Base-by-base conservation (phyloP, 2,797 vertebrate species). In the Monodelphis domestica region DNA sequence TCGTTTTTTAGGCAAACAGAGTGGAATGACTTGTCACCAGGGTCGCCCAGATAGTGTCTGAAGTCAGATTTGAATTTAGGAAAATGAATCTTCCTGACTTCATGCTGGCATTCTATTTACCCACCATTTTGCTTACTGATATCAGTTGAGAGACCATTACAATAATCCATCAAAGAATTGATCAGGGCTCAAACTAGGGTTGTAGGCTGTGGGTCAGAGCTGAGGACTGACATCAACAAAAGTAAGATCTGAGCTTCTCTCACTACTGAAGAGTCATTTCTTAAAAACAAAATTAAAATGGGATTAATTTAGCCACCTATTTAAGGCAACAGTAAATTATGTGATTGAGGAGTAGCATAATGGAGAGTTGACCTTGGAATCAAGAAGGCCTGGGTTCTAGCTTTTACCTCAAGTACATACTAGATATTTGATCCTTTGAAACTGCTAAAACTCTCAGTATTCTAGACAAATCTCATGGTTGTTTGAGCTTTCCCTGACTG, bases 281-380 rank as follows among this genome's bases (percentile, higher is more conserved):
- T 93, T n/a, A n/a, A 88, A 97, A 56, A 89, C 3, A 1, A 88
- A 56, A 52, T 28, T 45, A 97, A 90, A 92, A 9, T 90, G 17
- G 15, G 52, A 89, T 92, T 95, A 97, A 90, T 95, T 95, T 95
- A 95, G 56, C 51, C 89, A 53, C 29, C 92, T 12, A 95, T 94
- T 97, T 94, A 93, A 53, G n/a, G 91, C 95, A 70, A 63, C 38
- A 92, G 90, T 94, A 63, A 96, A 89, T 54, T 93, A 54, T 87
- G 90, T 88, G 5, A 51, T 51, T 88, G 11, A 51, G 78, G 21
- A 38, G 78, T 12, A 38, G 29, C 11, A 26, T 12, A 4, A 59
- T 33, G 57, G 29, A 59, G 57, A 59, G 3, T 33, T 28, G 29
- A 59, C 33, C 33, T 63, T 12, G 59, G 59, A 63, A n/a, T 63